Evolutionary conservation across 2,888 invertebrate species (phyloP).

Genomic region (Oxyteleia sp.): DNA sequence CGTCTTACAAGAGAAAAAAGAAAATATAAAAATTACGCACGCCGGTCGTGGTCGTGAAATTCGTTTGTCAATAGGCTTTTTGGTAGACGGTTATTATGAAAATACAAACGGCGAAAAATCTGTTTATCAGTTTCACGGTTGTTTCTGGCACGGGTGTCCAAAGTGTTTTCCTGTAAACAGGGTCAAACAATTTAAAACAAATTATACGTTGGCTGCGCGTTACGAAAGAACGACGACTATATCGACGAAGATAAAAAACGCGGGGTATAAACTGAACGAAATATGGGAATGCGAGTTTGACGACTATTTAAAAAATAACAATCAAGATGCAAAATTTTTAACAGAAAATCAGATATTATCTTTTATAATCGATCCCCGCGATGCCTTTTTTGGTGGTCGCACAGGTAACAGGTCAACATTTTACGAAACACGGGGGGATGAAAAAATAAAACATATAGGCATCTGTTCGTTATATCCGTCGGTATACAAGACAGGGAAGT

Average conservation of each 20-base stretch:
- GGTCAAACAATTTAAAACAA: background rate
- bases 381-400: conserved; percentile 6
- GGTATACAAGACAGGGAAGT: conserved; percentile 76
- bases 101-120: background rate
- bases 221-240: conserved; percentile 18
- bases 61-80: background rate
- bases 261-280: conserved; percentile 28
- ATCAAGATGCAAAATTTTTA: background rate
- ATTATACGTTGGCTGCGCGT: background rate
- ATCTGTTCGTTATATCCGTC: conserved; percentile 65
- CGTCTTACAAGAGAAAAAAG: background rate
- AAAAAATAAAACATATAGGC: conserved; percentile 35
- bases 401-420: conserved; percentile 1
- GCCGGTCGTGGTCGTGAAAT: conserved; percentile 7
- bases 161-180: conserved; percentile 12
- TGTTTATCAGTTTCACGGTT: conserved; percentile 46
- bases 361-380: background rate
- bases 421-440: background rate
- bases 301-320: background rate
- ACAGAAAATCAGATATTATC: background rate
- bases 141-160: conserved; percentile 38
- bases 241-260: background rate
- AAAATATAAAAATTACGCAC: conserved; percentile 1
- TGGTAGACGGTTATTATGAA: conserved; percentile 18
- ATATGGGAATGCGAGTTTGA: conserved; percentile 34